These are phyloP conservation scores for Holothuria leucospilota DNA, from an alignment of 53 echinoderm and acorn worm species.

Conservation along the genomic window DNA sequence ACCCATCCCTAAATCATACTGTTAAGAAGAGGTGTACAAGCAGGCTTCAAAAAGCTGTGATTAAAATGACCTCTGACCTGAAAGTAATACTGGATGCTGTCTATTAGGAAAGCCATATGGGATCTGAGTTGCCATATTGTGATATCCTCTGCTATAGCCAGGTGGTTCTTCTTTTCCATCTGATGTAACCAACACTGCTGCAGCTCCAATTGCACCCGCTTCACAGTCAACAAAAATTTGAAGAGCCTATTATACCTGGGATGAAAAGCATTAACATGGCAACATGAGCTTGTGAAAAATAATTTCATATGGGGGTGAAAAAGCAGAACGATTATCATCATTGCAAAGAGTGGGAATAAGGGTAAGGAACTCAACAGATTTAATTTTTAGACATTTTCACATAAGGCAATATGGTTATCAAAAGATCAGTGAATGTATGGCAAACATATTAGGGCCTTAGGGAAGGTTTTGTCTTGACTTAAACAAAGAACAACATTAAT, in stretches of 20 bases:
- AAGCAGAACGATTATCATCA: neutral
- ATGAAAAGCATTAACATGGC: neutral
- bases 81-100: slow-evolving; percentile 94
- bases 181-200: slow-evolving; percentile 98
- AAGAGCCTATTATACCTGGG: slow-evolving; percentile 93
- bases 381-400: no score
- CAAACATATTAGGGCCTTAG: no score
- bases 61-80: slow-evolving; percentile 61
- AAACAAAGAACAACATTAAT: no score
- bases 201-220: slow-evolving; percentile 89
- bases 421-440: no score
- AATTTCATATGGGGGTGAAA: neutral
- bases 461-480: no score
- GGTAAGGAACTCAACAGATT: no score
- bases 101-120: slow-evolving; percentile 94
- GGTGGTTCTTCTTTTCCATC: slow-evolving; percentile 87
- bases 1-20: no score
- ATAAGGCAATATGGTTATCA: no score
- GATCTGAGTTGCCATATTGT: slow-evolving; percentile 84
- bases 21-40: no score
- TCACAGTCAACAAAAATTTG: slow-evolving; percentile 83
- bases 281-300: neutral
- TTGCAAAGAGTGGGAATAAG: neutral
- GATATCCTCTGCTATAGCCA: slow-evolving; percentile 63
- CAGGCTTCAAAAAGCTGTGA: no score